Base-by-base conservation (phyloP, 2,888 invertebrate genomes). In the Cataglyphis albicans region DNA sequence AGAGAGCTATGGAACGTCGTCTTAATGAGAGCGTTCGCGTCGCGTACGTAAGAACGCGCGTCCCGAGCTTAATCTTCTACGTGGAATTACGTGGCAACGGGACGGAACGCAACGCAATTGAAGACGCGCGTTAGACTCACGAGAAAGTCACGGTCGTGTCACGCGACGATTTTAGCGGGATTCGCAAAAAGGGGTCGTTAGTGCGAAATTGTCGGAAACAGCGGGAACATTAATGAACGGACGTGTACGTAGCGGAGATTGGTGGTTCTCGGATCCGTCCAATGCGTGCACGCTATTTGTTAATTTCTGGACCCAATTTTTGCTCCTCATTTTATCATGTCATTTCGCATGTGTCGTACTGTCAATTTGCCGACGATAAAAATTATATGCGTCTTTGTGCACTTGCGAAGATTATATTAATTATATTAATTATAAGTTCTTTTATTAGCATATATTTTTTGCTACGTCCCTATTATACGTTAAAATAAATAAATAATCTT, bases 21-120 rank as follows among this genome's bases (percentile, higher is more conserved):
- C 90, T 93, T 93, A 93, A 93, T 92, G 93, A 93, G 93, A 92
- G 32, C 85, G 90, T 88, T 87, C 86, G 68, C 84, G 44, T 84
- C 29, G 63, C 64, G 29, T 52, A 35, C 21, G 52, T 52, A 48
- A 55, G 21, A 41, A 73, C 52, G 57, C 12, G 48, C 5, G 44
- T 18, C 0, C 12, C 73, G 15, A 44, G 65, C 57, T 59, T 61
- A 64, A 80, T 75, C 67, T 67, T n/a, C 25, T 55, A 70, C 52
- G 32, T 35, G 74, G 63, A 73, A 78, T 74, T 81, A 55, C 65
- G 68, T n/a, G 29, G 73, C 67, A 65, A 76, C 59, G 68, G n/a
- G n/a, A n/a, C n/a, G 61, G 38, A 29, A 63, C 63, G 63, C 63
- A 55, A 67, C 29, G 41, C 74, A 74, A 81, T 73, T 73, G 73